Base-by-base conservation (phyloP, 2,797 vertebrate species). In the Pseudotriccus pelzelni region DNA sequence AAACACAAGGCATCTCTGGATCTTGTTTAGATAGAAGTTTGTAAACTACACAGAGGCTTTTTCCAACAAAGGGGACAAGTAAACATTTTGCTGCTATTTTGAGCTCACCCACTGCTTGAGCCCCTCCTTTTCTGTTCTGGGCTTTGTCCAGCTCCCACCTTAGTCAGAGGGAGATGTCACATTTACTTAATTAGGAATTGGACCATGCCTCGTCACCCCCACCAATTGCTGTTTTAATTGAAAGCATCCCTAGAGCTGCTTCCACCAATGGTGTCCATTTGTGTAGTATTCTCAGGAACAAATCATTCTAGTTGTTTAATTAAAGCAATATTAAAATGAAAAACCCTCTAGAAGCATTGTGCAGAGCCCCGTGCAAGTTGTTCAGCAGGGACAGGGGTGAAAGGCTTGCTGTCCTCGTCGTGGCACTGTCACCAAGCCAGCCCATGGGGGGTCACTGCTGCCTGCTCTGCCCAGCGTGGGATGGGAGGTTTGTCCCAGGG, bases 171-270 rank as follows among this genome's bases (percentile, higher is more conserved):
- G 83, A 87, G 90, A 76, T 62, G 84, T 67, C 63, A 83, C 46
- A 58, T 89, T 93, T 63, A 17, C 59, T 84, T 87, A 60, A 64
- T 87, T 70, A 77, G 81, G 68, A 84, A 32, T 21, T 77, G 75
- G 66, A n/a, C 84, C 10, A 1, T 69, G 67, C 70, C 37, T 73
- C 82, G 32, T 81, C 91, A 69, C 49, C 58, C 55, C 43, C 72
- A 46, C 75, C 72, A 60, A 49, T 34, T 58, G 41, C 72, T 89
- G 34, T 23, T 90, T 66, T 85, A 92, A 94, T 78, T 89, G 89
- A 91, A 89, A 91, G 41, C 53, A 50, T 93, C 81, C 77, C 78
- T 39, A 59, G 90, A 93, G 94, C 63, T 73, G 50, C 77, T 55
- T 59, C 68, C 37, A 46, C 83, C 75, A 52, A 12, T 5, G 5